Base-by-base conservation (phyloP, 1,140 invertebrate species). In the Chironomus tepperi region DNA sequence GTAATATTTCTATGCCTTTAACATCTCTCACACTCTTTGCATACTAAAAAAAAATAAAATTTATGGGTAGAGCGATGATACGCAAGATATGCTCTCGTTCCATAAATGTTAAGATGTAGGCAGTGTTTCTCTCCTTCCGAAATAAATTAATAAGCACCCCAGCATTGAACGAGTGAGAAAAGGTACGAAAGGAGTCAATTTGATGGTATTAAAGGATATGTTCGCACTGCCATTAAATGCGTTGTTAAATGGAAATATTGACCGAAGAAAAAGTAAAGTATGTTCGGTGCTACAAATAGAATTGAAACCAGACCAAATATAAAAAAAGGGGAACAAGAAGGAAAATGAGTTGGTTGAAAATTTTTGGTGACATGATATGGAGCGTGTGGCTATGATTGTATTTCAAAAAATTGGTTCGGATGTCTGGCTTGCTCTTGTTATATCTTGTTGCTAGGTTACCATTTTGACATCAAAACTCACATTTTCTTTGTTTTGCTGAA, bases 171-270 rank as follows among this genome's bases (percentile, higher is more conserved):
- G 10, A 57, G 15, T n/a, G n/a, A 57, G 47, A n/a, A n/a, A 57
- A 57, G 12, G 12, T 57, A 57, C 3, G n/a, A 57, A 57, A 57
- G 12, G 47, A 57, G 12, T 57, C 47, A 57, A 57, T 57, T 57
- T 57, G 15, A 57, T 57, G 47, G 47, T 57, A 57, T 57, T 57
- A 57, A 57, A 57, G 12, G 47, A 15, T 57, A 57, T 57, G 47
- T 57, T 57, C 12, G 9, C 47, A 57, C 47, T 57, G n/a, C 47
- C 47, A 57, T 57, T 57, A 57, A 57, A 57, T 57, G 47, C 3
- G 47, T 57, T 57, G 47, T 57, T 57, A 57, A 57, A 57, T n/a
- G 47, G 47, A 15, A 57, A 57, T n/a, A n/a, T 57, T 57, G 47
- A 57, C 47, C 47, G n/a, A 15, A 57, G 3, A 57, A 12, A 15